phyloP scores from a whole-genome alignment of 64 coral and sea anemone genomes.

The Porites lutea region DNA sequence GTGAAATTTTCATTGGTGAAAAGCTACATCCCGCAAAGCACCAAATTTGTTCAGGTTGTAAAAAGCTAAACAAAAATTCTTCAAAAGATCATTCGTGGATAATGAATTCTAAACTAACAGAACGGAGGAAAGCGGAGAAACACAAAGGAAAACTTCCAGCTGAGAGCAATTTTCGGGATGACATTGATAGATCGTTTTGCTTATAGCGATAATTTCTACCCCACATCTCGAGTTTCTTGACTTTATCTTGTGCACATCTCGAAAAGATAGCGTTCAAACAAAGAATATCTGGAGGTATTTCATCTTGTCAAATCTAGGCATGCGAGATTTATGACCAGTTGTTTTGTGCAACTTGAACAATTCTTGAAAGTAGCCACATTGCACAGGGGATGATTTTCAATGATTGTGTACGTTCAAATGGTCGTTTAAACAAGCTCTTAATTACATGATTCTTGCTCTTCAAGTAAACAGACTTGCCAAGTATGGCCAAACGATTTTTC shows the following conservation, averaged over 20 bases:
- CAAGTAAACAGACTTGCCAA: constrained; percentile 12
- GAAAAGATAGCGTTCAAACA: constrained; percentile 12
- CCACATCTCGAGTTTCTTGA: constrained; percentile 21
- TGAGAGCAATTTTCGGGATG: neutral
- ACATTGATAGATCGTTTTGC: constrained; percentile 48
- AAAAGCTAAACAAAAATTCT: constrained; percentile 20
- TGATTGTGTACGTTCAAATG: neutral
- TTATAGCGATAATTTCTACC: constrained; percentile 35
- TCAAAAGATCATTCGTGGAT: neutral
- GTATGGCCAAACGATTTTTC: neutral
- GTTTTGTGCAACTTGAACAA: neutral
- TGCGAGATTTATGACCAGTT: constrained; percentile 43
- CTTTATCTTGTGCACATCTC: constrained; percentile 41
- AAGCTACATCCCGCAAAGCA: too few relatives aligned
- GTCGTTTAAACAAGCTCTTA: constrained; percentile 24
- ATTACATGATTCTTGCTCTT: neutral
- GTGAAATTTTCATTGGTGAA: neutral
- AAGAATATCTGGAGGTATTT: constrained; percentile 16
- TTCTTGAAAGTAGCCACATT: neutral
- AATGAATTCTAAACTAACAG: constrained; percentile 16
- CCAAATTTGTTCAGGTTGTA: neutral
- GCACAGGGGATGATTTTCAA: neutral
- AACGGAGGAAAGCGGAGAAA: neutral
- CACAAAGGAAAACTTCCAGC: constrained; percentile 10
- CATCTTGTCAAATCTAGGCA: constrained; percentile 3